phyloP scores from a whole-genome alignment of 2,888 invertebrate genomes.

The Meteorus colon region DNA sequence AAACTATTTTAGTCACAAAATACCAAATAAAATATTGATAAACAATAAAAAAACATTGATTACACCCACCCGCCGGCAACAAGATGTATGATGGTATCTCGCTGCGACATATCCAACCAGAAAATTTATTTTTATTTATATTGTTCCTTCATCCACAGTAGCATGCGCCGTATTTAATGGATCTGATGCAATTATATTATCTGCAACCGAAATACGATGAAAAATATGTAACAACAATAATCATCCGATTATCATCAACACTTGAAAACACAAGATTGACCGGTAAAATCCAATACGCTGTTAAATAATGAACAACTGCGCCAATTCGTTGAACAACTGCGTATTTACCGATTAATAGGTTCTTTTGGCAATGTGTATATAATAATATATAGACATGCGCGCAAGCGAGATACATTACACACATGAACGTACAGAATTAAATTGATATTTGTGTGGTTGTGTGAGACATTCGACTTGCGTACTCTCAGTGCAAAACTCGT shows the following conservation, averaged over 20 bases:
- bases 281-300: constrained; percentile 12
- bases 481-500: neutral
- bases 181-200: neutral
- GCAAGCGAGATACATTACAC: neutral
- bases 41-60: constrained; percentile 42
- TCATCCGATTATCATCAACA: neutral
- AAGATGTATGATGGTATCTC: constrained; percentile 93
- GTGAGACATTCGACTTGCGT: neutral
- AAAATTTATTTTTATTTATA: neutral
- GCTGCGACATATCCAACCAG: constrained; percentile 78
- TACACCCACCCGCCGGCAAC: constrained; percentile 94
- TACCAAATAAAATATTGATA: neutral
- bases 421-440: neutral
- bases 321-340: constrained; percentile 9
- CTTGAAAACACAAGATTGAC: constrained; percentile 4
- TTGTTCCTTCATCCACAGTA: neutral
- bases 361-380: constrained; percentile 23
- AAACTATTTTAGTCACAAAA: neutral
- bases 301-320: constrained; percentile 9
- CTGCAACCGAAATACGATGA: neutral
- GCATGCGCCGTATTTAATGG: neutral
- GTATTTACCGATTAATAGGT: constrained; percentile 26
- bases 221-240: neutral
- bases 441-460: neutral
- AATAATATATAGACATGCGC: neutral